Percentiles rank a stretch among this genome's conserved stretches.
These are phyloP conservation scores for Pachliopta kotzebuea DNA, from an alignment of 2,888 invertebrate genomes.

Conservation along the genomic window DNA sequence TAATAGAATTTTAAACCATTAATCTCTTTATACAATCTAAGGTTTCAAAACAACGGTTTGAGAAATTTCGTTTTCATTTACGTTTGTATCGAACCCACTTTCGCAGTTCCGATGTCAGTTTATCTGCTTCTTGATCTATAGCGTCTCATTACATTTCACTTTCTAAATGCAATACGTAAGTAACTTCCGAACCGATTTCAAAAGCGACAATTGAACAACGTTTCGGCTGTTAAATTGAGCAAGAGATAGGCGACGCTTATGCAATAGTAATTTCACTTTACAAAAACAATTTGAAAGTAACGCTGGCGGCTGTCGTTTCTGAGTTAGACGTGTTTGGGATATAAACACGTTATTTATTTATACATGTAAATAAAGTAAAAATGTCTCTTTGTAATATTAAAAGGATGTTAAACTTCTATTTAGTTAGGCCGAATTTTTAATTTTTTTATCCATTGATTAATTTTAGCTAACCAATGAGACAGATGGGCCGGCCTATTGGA, in stretches of 20 bases:
- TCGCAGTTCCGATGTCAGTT: constrained; percentile 1
- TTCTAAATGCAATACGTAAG: constrained; percentile 51
- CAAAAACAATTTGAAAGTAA: constrained; percentile 46
- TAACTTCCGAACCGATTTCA: constrained; percentile 36
- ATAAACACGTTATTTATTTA: too few relatives aligned
- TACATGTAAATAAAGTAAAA: too few relatives aligned
- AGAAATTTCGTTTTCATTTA: background rate
- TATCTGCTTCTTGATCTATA: constrained; percentile 1
- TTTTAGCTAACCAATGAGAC: too few relatives aligned
- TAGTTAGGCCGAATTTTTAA: too few relatives aligned
- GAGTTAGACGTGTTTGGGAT: constrained; percentile 2
- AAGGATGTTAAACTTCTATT: too few relatives aligned
- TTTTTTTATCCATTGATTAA: too few relatives aligned
- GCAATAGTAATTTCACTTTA: constrained; percentile 49
- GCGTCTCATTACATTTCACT: constrained; percentile 53
- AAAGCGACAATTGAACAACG: constrained; percentile 33
- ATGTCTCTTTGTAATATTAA: too few relatives aligned
- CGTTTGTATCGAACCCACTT: background rate
- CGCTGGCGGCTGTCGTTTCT: constrained; percentile 20
- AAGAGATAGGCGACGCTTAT: constrained; percentile 40
- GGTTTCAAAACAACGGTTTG: background rate
- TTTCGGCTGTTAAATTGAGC: constrained; percentile 40
- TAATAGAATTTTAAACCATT: too few relatives aligned
- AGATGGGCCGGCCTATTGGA: too few relatives aligned
- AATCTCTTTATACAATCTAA: too few relatives aligned